Evolutionary conservation across 2,888 invertebrate genomes (phyloP), one percentile per base, ranked within the genome.

Genomic region (Zonitis immaculata): DNA sequence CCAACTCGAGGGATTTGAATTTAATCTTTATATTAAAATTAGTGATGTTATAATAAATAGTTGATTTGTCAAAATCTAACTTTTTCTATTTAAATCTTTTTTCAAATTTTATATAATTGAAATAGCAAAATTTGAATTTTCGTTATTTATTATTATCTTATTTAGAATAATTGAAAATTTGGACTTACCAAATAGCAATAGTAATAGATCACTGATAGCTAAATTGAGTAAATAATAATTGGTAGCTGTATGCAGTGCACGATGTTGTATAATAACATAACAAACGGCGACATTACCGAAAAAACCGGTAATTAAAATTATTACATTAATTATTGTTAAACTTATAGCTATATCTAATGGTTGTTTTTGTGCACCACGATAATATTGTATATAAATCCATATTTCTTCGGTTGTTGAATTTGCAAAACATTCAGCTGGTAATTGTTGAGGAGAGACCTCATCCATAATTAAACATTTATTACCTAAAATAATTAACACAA

Each of bases 191-290:
- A 93, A 84, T 4, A 91, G 71, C 11, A 95, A 78, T 58, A 93
- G 81, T 47, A 88, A 82, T 14, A 95, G 77, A 74, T 95, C 95
- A 16, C 93, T 92, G 12, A 94, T 78, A 14, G 95, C 91, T 75
- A 94, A 77, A 70, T 89, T 93, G 78, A 94, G 91, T 44, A 95
- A 79, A 71, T 95, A 95, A 72, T 91, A 95, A 72, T 95, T 95
- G 0, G 95, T 95, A 0, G 93, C 89, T 0, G 92, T 91, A 66
- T 91, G 92, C 87, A 95, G 87, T 6, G 87, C 82, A 0, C 85
- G 80, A 69, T 93, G 91, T 27, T 83, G 82, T 7, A 87, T 82
- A 48, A 95, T 93, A 11, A 95, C 93, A 39, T 88, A 80, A 69
- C 94, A 94, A 6, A 94, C 93, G 3, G 86, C 83, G 22, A 88